phyloP scores from a whole-genome alignment of 2,888 invertebrate species.

The Hymenopus coronatus region DNA sequence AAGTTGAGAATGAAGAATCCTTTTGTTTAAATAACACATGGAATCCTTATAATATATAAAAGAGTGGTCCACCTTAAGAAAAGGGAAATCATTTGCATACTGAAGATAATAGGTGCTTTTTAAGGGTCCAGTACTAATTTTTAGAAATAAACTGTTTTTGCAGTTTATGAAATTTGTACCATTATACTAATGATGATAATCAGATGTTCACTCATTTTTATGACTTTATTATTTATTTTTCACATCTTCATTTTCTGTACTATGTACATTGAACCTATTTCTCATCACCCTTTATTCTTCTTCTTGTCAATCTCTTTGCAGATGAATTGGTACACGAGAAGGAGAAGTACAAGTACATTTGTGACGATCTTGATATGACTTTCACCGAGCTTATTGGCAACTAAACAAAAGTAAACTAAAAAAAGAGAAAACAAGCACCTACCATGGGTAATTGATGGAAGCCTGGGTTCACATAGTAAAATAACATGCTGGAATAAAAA shows the following conservation, averaged over 20 bases:
- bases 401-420: conserved; percentile 44
- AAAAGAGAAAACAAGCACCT: background rate
- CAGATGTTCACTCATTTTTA: background rate
- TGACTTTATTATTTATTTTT: background rate
- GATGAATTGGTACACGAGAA: conserved; percentile 64
- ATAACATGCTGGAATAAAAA: background rate
- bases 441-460: background rate
- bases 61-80: background rate
- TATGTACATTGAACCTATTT: conserved; percentile 4
- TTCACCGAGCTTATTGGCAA: conserved; percentile 72
- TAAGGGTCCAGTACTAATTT: background rate
- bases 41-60: background rate
- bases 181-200: background rate
- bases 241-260: background rate
- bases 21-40: background rate
- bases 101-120: background rate
- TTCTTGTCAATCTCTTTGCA: conserved; percentile 42
- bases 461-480: conserved; percentile 28
- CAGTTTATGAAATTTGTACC: background rate
- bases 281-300: conserved; percentile 20
- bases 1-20: background rate
- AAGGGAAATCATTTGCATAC: background rate
- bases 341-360: conserved; percentile 75
- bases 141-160: background rate
- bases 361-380: conserved; percentile 73